Evolutionary conservation across 2,113 vertebrate species (phyloP).

Genomic region (Opisthocomus hoazin): DNA sequence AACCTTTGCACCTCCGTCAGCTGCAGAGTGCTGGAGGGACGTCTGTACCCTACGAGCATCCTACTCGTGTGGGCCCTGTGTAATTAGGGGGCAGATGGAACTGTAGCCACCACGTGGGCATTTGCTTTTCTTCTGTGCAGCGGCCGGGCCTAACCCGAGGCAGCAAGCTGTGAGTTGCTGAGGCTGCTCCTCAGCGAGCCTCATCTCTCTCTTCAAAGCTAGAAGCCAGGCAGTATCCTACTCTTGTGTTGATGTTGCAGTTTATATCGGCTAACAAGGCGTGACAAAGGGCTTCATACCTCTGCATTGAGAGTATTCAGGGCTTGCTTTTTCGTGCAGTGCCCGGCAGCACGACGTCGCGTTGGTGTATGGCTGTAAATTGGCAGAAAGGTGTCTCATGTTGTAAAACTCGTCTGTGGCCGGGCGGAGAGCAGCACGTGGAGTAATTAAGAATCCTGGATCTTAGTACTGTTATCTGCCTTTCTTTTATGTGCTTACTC

Average conservation of each 20-base stretch:
- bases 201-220: background rate
- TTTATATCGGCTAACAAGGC: background rate
- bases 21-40: background rate
- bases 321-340: background rate
- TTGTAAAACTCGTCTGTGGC: background rate
- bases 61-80: background rate
- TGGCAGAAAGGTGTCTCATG: background rate
- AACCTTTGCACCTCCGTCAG: background rate
- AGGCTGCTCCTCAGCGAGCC: background rate
- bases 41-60: background rate
- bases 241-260: background rate
- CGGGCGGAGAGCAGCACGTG: accelerated
- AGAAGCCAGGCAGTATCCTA: background rate
- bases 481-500: background rate
- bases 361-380: background rate
- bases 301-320: background rate
- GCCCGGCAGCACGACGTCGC: accelerated
- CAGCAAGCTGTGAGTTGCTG: accelerated
- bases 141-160: background rate
- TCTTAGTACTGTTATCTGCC: background rate
- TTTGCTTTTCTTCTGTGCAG: background rate
- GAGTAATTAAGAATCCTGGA: background rate
- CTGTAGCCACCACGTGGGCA: accelerated
- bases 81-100: background rate
- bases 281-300: background rate